Evolutionary conservation across 92 coral and sea anemone genomes (phyloP).

Genomic region (Epizoanthus ramosus): DNA sequence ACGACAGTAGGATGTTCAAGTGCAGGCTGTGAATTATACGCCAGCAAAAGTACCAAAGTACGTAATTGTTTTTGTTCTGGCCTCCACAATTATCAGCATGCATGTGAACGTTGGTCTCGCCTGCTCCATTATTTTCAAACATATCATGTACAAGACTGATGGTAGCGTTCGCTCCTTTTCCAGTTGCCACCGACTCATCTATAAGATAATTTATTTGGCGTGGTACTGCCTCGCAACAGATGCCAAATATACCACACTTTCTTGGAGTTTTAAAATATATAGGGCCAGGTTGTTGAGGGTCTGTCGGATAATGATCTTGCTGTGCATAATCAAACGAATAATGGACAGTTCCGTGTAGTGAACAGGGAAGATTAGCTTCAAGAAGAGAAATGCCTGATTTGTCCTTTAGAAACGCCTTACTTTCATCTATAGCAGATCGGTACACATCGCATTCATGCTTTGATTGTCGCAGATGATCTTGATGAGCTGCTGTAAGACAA

Average conservation of each 20-base stretch:
- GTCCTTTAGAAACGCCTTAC: constrained; percentile 6
- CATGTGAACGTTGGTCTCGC: constrained; percentile 45
- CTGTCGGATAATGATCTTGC: constrained; percentile 46
- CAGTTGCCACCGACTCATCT: constrained; percentile 46
- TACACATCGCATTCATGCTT: constrained; percentile 11
- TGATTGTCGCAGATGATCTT: constrained; percentile 26
- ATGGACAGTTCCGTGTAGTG: constrained; percentile 36
- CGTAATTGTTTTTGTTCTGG: constrained; percentile 41
- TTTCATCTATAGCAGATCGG: not conserved
- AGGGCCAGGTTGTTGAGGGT: constrained; percentile 62
- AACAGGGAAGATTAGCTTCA: constrained; percentile 21
- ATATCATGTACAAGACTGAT: constrained; percentile 42
- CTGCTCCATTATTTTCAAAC: constrained; percentile 35
- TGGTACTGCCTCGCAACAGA: constrained; percentile 40
- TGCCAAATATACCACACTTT: constrained; percentile 54
- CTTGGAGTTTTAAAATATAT: constrained; percentile 54
- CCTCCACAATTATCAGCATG: constrained; percentile 52
- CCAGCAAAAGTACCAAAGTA: constrained; percentile 51
- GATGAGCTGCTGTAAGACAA: constrained; percentile 24
- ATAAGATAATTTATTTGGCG: constrained; percentile 52
- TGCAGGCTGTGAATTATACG: constrained; percentile 35
- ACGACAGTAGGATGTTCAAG: constrained; percentile 27
- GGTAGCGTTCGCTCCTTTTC: constrained; percentile 54
- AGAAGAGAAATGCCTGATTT: not conserved
- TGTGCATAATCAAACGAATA: constrained; percentile 52